A percentile compares a stretch with the other conserved stretches of the same genome.
These are phyloP conservation scores for Engystomops pustulosus DNA, from an alignment of 2,113 vertebrate genomes.

Conservation along the genomic window DNA sequence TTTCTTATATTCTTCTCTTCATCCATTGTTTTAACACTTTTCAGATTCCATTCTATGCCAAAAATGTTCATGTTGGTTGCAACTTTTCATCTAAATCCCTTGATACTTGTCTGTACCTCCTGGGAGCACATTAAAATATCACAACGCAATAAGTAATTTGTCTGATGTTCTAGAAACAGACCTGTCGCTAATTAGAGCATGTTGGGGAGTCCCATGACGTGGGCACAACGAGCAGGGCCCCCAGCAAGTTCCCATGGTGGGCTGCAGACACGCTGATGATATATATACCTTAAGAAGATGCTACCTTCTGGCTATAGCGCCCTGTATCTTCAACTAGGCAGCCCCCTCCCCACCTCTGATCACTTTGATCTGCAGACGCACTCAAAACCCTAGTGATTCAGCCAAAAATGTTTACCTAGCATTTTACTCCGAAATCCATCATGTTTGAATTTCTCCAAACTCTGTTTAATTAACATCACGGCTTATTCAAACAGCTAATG, in stretches of 20 bases:
- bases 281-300: constrained; percentile 62
- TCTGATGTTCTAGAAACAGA: constrained; percentile 66
- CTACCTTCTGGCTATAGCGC: constrained; percentile 72
- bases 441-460: constrained; percentile 70
- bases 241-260: constrained; percentile 60
- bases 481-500: constrained; percentile 77
- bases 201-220: constrained; percentile 66
- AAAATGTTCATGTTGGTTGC: neutral
- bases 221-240: constrained; percentile 65
- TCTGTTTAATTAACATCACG: constrained; percentile 79
- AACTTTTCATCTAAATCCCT: neutral
- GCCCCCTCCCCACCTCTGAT: constrained; percentile 65
- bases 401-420: constrained; percentile 77
- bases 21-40: no score
- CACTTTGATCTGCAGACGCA: constrained; percentile 71
- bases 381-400: constrained; percentile 68
- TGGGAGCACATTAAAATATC: neutral
- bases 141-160: constrained; percentile 54
- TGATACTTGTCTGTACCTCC: neutral
- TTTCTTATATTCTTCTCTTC: no score
- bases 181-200: constrained; percentile 70
- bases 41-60: no score
- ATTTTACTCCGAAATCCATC: constrained; percentile 67
- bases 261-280: constrained; percentile 66
- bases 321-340: constrained; percentile 69